Evolutionary conservation across 2,888 invertebrate species (phyloP).

Genomic region (Leptinotarsa peninsularis): DNA sequence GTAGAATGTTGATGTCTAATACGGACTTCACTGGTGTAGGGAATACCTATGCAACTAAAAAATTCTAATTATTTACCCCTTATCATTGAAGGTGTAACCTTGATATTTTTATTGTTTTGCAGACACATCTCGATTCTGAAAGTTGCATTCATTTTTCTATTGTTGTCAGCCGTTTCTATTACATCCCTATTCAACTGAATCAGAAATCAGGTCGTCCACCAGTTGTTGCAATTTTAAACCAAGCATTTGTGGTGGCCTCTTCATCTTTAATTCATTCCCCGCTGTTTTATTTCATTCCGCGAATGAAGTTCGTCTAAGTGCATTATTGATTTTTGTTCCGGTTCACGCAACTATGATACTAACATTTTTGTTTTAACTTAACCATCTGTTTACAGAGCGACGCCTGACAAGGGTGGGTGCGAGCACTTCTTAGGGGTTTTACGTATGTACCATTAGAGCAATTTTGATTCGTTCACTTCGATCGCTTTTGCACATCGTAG

Average conservation of each 20-base stretch:
- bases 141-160: background rate
- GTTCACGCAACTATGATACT: background rate
- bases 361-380: conserved; percentile 14
- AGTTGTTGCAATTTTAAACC: background rate
- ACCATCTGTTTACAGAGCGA: conserved; percentile 84
- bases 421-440: conserved; percentile 76
- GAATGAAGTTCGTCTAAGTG: background rate
- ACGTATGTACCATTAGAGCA: conserved; percentile 51
- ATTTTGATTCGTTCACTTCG: background rate
- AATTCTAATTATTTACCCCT: too few relatives aligned
- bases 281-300: background rate
- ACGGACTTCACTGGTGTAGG: too few relatives aligned
- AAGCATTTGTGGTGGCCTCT: background rate
- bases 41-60: too few relatives aligned
- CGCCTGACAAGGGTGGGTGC: conserved; percentile 91
- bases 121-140: background rate
- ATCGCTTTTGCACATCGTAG: conserved; percentile 3
- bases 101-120: too few relatives aligned
- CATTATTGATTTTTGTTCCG: background rate
- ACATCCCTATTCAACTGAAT: background rate
- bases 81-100: too few relatives aligned
- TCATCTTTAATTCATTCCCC: conserved; percentile 1
- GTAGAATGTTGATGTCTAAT: too few relatives aligned
- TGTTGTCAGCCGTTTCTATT: too few relatives aligned
- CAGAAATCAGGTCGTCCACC: background rate